Evolutionary conservation across 2,113 vertebrate species (phyloP).

Genomic region (Micronycteris hirsuta): DNA sequence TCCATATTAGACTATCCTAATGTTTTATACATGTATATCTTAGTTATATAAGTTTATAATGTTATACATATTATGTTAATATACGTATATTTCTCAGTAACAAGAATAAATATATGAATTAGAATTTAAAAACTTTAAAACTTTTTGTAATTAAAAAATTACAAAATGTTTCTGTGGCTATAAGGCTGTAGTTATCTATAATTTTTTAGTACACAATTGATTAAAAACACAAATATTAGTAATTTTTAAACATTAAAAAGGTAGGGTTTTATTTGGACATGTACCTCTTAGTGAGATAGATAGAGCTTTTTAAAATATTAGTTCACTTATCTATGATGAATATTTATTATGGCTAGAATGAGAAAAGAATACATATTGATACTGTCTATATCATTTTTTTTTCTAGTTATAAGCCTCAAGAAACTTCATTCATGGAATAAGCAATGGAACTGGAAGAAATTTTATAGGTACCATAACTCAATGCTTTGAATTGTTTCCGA

Average conservation of each 20-base stretch:
- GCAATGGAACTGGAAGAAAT: neutral
- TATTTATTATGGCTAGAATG: neutral
- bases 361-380: neutral
- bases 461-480: neutral
- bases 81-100: slow-evolving; percentile 9
- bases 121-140: neutral
- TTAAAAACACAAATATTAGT: neutral
- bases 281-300: neutral
- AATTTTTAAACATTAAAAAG: neutral
- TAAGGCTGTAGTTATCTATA: neutral
- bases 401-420: neutral
- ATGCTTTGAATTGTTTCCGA: slow-evolving; percentile 24
- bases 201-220: neutral
- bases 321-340: neutral
- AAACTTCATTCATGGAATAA: neutral
- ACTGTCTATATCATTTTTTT: neutral
- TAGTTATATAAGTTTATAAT: neutral
- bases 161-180: neutral
- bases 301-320: neutral
- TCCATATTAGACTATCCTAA: neutral
- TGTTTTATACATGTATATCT: neutral
- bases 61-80: neutral
- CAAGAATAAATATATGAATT: slow-evolving; percentile 6
- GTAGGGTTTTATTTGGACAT: neutral
- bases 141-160: neutral